phyloP scores from a whole-genome alignment of 1,140 invertebrate genomes.

The Sycophaga agraensis region DNA sequence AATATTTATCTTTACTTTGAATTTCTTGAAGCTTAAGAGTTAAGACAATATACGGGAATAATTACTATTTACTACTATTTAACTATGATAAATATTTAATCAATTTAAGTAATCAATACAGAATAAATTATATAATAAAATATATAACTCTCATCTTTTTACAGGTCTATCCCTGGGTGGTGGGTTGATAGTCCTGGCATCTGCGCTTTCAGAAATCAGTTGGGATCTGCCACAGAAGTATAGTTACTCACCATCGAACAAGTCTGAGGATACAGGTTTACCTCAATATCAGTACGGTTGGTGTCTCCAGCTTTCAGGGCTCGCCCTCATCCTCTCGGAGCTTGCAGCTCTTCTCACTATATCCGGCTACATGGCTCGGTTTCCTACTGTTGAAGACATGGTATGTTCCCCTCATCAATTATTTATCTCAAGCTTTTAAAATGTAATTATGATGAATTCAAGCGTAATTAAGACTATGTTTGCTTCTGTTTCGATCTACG shows the following conservation, averaged over 20 bases:
- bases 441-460: too few relatives aligned
- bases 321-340: conserved; percentile 68
- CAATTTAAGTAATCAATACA: neutral
- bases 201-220: conserved; percentile 65
- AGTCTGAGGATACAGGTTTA: conserved; percentile 47
- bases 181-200: conserved; percentile 65
- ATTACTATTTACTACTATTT: neutral
- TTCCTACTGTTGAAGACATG: conserved; percentile 67
- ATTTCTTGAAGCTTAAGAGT: too few relatives aligned
- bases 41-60: neutral
- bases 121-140: neutral
- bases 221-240: conserved; percentile 56
- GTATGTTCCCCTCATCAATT: too few relatives aligned
- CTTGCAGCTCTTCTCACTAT: conserved; percentile 67
- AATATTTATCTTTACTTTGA: too few relatives aligned
- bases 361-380: conserved; percentile 65
- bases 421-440: too few relatives aligned
- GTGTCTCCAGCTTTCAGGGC: conserved; percentile 70
- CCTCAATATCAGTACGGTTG: conserved; percentile 70
- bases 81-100: too few relatives aligned
- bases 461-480: too few relatives aligned
- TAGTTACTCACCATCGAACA: conserved; percentile 46
- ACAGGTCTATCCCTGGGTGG: conserved; percentile 67
- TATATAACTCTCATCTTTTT: too few relatives aligned
- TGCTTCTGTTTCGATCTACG: too few relatives aligned